Percentiles rank a stretch among this genome's conserved stretches.
Conservation (phyloP, 2,113 vertebrate species). For the Colistium nudipinnis region DNA sequence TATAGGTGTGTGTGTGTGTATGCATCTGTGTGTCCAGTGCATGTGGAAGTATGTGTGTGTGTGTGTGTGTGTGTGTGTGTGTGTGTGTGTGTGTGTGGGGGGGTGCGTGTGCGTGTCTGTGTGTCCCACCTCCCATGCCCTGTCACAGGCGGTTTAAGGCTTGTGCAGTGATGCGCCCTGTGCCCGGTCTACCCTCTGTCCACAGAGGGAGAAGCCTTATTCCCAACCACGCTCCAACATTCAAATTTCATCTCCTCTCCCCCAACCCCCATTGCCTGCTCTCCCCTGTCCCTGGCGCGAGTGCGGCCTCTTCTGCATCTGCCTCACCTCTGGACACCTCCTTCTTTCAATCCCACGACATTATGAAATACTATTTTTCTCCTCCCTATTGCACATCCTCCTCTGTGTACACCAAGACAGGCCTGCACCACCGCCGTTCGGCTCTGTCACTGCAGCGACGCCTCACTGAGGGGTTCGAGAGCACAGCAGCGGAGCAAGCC, state of each 20-base stretch:
- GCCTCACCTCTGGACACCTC: slow-evolving; percentile 7
- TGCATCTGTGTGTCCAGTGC: slow-evolving; percentile 49
- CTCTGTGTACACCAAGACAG: slow-evolving; percentile 6
- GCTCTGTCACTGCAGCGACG: slow-evolving; percentile 20
- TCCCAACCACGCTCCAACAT: slow-evolving; percentile 24
- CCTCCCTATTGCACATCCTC: neutral
- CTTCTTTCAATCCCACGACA: slow-evolving; percentile 23
- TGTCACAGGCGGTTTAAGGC: slow-evolving; percentile 76
- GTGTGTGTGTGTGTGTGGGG: slow-evolving; percentile 37
- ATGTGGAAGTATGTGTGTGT: slow-evolving; percentile 53
- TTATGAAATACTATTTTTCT: slow-evolving; percentile 11
- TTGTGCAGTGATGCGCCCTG: slow-evolving; percentile 73
- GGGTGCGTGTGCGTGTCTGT: slow-evolving; percentile 20
- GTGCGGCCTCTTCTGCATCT: slow-evolving; percentile 12
- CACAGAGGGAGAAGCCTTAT: slow-evolving; percentile 33
- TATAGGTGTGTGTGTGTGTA: slow-evolving; percentile 58
- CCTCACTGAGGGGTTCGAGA: slow-evolving; percentile 40
- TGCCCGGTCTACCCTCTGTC: slow-evolving; percentile 70
- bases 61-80: slow-evolving; percentile 51
- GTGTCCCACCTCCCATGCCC: slow-evolving; percentile 57
- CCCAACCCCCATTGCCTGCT: neutral
- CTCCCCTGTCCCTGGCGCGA: slow-evolving; percentile 3
- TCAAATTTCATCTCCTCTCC: slow-evolving; percentile 14
- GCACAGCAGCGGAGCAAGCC: slow-evolving; percentile 32
- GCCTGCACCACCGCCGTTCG: slow-evolving; percentile 13